These are phyloP conservation scores for Lytechinus pictus DNA, from an alignment of 35 echinoderm and acorn worm genomes.

Conservation along the genomic window DNA sequence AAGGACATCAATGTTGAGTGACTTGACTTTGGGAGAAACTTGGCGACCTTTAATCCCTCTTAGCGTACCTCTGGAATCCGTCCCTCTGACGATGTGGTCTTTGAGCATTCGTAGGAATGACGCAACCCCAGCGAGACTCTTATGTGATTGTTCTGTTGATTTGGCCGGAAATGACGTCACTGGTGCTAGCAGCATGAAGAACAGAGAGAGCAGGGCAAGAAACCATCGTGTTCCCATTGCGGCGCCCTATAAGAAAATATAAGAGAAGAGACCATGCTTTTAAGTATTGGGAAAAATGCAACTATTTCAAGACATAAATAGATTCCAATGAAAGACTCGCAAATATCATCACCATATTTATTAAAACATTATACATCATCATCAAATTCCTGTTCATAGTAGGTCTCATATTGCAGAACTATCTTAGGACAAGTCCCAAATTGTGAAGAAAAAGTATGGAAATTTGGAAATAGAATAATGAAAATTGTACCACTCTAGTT, in stretches of 20 bases:
- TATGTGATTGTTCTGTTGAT: conserved; percentile 32
- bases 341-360: too few species aligned
- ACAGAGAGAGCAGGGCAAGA: conserved; percentile 35
- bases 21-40: background rate
- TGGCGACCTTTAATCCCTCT: conserved; percentile 25
- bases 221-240: conserved; percentile 50
- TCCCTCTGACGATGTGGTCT: conserved; percentile 9
- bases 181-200: conserved; percentile 44
- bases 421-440: too few species aligned
- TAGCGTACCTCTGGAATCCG: background rate
- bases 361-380: too few species aligned
- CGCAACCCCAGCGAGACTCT: background rate
- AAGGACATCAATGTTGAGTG: conserved; percentile 19
- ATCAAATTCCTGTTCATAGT: too few species aligned
- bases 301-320: too few species aligned
- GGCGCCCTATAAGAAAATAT: conserved; percentile 7
- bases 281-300: background rate
- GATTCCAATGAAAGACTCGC: too few species aligned
- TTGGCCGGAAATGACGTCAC: conserved; percentile 43
- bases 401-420: too few species aligned
- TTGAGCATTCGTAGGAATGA: conserved; percentile 44
- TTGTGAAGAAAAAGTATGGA: too few species aligned
- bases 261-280: background rate
- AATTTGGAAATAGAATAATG: too few species aligned
- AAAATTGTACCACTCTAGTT: too few species aligned